A percentile compares a stretch with the other conserved stretches of the same genome.
These are phyloP conservation scores for Reticulitermes speratus DNA, from an alignment of 1,140 invertebrate species.

Conservation along the genomic window DNA sequence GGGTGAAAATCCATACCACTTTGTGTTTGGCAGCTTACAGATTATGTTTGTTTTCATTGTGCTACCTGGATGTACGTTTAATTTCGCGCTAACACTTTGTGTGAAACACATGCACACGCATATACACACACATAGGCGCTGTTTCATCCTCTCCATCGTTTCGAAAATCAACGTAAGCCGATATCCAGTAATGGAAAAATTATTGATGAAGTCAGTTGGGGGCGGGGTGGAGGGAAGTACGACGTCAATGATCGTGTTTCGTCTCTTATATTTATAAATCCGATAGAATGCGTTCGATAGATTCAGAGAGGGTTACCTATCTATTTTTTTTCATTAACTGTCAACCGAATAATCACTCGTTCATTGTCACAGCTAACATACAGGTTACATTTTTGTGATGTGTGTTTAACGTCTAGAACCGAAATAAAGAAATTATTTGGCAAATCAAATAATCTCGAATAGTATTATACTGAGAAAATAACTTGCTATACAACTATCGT, in stretches of 20 bases:
- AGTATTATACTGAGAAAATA: not conserved
- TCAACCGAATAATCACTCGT: not conserved
- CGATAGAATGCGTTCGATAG: not conserved
- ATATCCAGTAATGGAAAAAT: not conserved
- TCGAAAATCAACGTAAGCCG: not conserved
- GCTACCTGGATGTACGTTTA: not conserved
- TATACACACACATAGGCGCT: too few relatives aligned
- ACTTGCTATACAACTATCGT: not conserved
- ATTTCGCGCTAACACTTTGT: not conserved
- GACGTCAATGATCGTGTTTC: not conserved
- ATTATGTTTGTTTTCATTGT: conserved; percentile 8
- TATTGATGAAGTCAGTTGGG: not conserved
- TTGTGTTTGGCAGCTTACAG: not conserved
- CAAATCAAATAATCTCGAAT: not conserved
- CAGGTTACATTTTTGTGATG: too few relatives aligned
- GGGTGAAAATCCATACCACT: not conserved
- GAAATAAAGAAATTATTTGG: not conserved
- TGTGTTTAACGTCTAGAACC: not conserved
- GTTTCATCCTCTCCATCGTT: not conserved
- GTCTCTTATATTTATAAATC: not conserved
- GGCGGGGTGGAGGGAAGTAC: not conserved
- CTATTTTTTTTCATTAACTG: not conserved
- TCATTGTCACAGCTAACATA: not conserved
- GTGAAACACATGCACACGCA: not conserved
- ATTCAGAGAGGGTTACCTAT: not conserved